phyloP scores from a whole-genome alignment of 1,140 invertebrate genomes.

The Scaptomyza pallida region DNA sequence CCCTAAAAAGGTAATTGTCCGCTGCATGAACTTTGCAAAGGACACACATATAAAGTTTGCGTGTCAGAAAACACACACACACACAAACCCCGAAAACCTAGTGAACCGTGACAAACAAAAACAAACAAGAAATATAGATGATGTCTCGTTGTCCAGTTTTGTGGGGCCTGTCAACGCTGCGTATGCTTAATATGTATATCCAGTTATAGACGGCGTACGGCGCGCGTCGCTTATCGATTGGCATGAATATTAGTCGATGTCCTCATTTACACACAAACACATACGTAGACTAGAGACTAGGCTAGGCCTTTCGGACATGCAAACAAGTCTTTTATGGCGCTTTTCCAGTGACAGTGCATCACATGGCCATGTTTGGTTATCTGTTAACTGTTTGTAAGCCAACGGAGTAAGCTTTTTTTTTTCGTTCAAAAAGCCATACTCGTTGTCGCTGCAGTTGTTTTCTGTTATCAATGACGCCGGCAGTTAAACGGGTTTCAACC shows the following conservation, averaged over 20 bases:
- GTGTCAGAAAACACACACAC: conserved; percentile 17
- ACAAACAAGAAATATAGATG: conserved; percentile 36
- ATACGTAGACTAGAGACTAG: conserved; percentile 19
- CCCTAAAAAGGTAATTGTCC: conserved; percentile 13
- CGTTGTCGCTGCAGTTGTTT: conserved; percentile 26
- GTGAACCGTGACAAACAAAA: conserved; percentile 52
- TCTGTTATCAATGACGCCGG: conserved; percentile 64
- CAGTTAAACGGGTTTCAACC: conserved; percentile 60
- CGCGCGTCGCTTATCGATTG: conserved; percentile 80
- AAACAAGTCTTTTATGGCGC: conserved; percentile 80
- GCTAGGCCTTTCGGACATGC: conserved; percentile 62
- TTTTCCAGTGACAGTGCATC: conserved; percentile 79
- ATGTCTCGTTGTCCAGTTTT: conserved; percentile 16
- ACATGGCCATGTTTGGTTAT: conserved; percentile 80
- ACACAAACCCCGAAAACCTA: conserved; percentile 60
- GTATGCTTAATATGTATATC: conserved; percentile 79
- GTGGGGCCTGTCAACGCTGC: conserved; percentile 56
- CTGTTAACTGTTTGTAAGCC: conserved; percentile 74
- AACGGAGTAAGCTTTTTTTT: conserved; percentile 34
- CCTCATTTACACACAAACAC: conserved; percentile 60
- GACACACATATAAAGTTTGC: conserved; percentile 7
- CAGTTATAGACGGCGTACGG: conserved; percentile 70
- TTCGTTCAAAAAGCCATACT: neutral
- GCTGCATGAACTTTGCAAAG: conserved; percentile 17
- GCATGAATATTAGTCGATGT: conserved; percentile 77